A percentile compares a stretch with the other conserved stretches of the same genome.
These are phyloP conservation scores for Lasaia peninsularis DNA, from an alignment of 1,140 invertebrate genomes.

Conservation along the genomic window DNA sequence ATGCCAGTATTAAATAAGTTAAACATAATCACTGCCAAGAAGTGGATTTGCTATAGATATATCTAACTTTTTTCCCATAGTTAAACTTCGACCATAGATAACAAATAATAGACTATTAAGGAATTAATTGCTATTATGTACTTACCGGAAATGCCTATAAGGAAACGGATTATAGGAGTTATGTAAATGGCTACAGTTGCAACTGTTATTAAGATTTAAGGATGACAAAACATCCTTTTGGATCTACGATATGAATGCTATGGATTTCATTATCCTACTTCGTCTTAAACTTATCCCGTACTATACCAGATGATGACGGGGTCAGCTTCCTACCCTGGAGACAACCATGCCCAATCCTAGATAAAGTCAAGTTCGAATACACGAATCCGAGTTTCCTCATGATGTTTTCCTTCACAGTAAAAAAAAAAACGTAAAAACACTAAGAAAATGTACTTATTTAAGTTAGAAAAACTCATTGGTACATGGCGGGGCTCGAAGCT, in stretches of 20 bases:
- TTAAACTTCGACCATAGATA: neutral
- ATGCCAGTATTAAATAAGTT: too few relatives aligned
- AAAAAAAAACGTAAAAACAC: too few relatives aligned
- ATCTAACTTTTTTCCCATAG: neutral
- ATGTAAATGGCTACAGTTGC: constrained; percentile 24
- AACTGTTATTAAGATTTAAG: neutral
- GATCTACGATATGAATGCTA: neutral
- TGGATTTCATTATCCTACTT: neutral
- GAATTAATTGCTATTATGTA: constrained; percentile 8
- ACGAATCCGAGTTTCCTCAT: too few relatives aligned
- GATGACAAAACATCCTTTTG: neutral
- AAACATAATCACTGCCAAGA: too few relatives aligned
- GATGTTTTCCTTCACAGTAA: too few relatives aligned
- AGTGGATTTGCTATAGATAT: neutral
- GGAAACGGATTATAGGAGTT: constrained; percentile 37
- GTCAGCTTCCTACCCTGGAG: too few relatives aligned
- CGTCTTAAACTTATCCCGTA: neutral
- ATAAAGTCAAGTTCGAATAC: too few relatives aligned
- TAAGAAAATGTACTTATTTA: too few relatives aligned
- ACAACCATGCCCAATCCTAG: too few relatives aligned
- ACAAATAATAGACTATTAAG: neutral
- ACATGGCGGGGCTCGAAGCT: too few relatives aligned
- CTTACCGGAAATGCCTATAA: constrained; percentile 28
- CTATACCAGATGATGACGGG: too few relatives aligned
- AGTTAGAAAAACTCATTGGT: too few relatives aligned